Evolutionary conservation across 2,888 invertebrate genomes (phyloP), one percentile per base, ranked within the genome.

Genomic region (Iphiclides podalirius): DNA sequence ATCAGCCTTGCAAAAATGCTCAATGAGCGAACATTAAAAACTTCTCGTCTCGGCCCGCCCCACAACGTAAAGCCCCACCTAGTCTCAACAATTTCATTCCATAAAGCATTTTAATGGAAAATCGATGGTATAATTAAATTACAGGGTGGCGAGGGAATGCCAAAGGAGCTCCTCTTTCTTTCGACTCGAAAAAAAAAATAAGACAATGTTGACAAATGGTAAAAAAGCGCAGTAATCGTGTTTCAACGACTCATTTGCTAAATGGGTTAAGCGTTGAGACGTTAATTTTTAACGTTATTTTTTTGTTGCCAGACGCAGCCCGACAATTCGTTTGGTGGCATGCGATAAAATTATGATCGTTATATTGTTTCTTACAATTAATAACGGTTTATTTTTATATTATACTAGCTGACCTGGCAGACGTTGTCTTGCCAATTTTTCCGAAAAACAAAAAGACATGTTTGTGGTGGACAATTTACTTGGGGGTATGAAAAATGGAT

Each of bases 51-150:
- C 57, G 52, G 58, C 58, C 64, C 23, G 23, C 23, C 35, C 37
- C 28, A 11, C 64, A 67, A 60, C 64, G 58, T 62, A 63, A 61
- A 67, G 66, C 80, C 78, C 75, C 77, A 68, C 82, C 80, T 70
- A 75, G 70, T 75, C 77, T 81, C 79, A 75, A 72, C 79, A 83
- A 80, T 81, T 85, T 79, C 80, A 81, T 77, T 79, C 84, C 86
- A 85, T 85, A 84, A 87, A 87, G 68, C 86, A 84, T 85, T 84
- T 86, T 86, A 87, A 88, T 86, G 85, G 86, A 79, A 87, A 88
- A 88, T 88, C 87, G 81, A 88, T 86, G 82, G 76, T 78, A 85
- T 87, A 86, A 87, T 87, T 84, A 82, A 86, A 85, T 87, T 86
- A 85, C 78, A 66, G 67, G 72, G 72, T 75, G 64, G 78, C 74